These are phyloP conservation scores for Drosophila sordidula DNA, from an alignment of 2,888 invertebrate genomes.

Conservation along the genomic window DNA sequence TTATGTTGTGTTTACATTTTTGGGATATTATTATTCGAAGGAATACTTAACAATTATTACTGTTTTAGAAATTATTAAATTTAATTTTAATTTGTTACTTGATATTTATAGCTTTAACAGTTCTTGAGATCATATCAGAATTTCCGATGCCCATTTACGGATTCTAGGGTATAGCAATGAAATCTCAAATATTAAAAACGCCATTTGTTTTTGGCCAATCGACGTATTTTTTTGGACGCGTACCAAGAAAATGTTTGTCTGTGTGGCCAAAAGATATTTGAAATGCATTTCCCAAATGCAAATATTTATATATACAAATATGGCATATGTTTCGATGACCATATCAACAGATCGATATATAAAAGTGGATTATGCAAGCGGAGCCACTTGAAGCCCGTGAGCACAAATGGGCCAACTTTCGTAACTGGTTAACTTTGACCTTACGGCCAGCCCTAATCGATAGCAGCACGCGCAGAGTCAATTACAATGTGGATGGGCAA, in stretches of 20 bases:
- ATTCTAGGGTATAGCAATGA: conserved; percentile 9
- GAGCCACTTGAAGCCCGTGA: conserved; percentile 5
- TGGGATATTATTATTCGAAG: no score
- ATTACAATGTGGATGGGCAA: conserved; percentile 5
- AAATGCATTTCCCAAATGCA: conserved; percentile 23
- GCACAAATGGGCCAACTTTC: no score
- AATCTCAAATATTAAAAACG: conserved; percentile 37
- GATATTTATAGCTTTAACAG: no score
- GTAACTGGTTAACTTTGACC: conserved; percentile 23
- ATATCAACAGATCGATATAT: conserved; percentile 28
- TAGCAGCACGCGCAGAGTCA: conserved; percentile 32
- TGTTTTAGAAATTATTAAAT: no score
- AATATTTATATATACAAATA: background rate
- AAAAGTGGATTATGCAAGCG: conserved; percentile 15
- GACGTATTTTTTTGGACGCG: conserved; percentile 64
- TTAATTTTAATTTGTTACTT: no score
- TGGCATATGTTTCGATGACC: conserved; percentile 14
- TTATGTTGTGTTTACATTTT: no score
- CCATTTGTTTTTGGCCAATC: conserved; percentile 53
- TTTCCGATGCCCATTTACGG: background rate
- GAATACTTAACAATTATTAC: no score
- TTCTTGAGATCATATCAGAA: no score
- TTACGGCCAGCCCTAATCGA: conserved; percentile 39
- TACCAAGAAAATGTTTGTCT: conserved; percentile 55
- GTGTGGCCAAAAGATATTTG: conserved; percentile 6